These are phyloP conservation scores for Larimichthys crocea DNA, from an alignment of 2,113 vertebrate species.

Conservation along the genomic window DNA sequence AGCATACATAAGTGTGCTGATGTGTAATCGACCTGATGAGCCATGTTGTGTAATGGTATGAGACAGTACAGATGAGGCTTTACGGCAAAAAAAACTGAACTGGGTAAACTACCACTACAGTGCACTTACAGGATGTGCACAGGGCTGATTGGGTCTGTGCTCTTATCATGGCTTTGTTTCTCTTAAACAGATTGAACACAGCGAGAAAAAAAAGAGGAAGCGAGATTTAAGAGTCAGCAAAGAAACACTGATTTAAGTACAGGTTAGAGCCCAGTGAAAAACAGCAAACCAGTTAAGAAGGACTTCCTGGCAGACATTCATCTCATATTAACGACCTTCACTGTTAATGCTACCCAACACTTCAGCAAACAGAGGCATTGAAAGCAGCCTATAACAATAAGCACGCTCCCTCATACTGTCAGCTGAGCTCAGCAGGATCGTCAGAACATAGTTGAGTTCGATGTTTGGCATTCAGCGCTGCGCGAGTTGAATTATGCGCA, in stretches of 20 bases:
- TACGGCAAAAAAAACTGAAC: neutral
- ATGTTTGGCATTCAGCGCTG: conserved; percentile 20
- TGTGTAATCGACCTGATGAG: conserved; percentile 73
- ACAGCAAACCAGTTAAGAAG: neutral
- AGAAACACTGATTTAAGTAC: conserved; percentile 14
- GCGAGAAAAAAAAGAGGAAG: neutral
- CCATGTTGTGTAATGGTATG: conserved; percentile 52
- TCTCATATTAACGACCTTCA: conserved; percentile 23
- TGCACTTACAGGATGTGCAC: conserved; percentile 9
- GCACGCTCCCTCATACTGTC: conserved; percentile 32
- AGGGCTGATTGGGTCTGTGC: conserved; percentile 32
- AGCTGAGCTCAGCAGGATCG: conserved; percentile 63
- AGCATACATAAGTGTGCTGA: conserved; percentile 47
- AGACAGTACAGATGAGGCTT: conserved; percentile 42
- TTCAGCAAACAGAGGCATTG: conserved; percentile 6
- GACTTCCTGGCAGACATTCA: conserved; percentile 9
- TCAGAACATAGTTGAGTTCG: conserved; percentile 32
- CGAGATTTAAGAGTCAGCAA: conserved; percentile 3
- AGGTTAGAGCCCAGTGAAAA: conserved; percentile 8
- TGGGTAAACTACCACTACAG: conserved; percentile 19
- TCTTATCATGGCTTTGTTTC: conserved; percentile 12
- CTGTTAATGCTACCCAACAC: neutral
- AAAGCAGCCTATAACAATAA: conserved; percentile 37
- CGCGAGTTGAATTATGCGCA: conserved; percentile 31
- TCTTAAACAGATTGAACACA: conserved; percentile 10